Evolutionary conservation across 1,140 invertebrate species (phyloP).

Genomic region (Drosophila eugracilis): DNA sequence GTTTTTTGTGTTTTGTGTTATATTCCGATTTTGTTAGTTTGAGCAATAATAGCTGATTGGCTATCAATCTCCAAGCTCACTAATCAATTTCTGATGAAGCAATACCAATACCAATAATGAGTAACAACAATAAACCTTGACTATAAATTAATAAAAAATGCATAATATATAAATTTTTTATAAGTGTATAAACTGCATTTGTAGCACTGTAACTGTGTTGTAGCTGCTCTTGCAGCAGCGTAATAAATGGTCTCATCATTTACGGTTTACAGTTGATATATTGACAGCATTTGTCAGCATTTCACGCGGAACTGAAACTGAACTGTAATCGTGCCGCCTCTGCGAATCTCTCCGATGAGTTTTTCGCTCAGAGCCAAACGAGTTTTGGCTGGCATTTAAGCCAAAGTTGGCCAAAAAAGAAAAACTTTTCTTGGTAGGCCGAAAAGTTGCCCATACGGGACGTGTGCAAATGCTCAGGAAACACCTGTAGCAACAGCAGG

Average conservation of each 20-base stretch:
- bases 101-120: too few species aligned
- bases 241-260: conserved; percentile 76
- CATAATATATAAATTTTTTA: too few species aligned
- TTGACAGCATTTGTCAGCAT: conserved; percentile 76
- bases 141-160: too few species aligned
- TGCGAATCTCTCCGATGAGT: too few species aligned
- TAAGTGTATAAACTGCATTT: too few species aligned
- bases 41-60: too few species aligned
- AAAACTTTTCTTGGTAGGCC: conserved; percentile 51
- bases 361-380: not conserved
- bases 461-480: conserved; percentile 33
- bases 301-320: conserved; percentile 39
- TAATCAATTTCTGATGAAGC: too few species aligned
- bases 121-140: too few species aligned
- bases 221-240: conserved; percentile 41
- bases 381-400: conserved; percentile 25
- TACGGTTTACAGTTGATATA: conserved; percentile 69
- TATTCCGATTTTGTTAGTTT: too few species aligned
- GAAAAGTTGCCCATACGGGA: conserved; percentile 47
- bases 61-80: too few species aligned
- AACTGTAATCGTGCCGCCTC: conserved; percentile 20
- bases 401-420: conserved; percentile 39
- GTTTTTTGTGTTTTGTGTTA: too few species aligned
- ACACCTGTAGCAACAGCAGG: conserved; percentile 50
- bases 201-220: conserved; percentile 10